These are phyloP conservation scores for Syrmaticus mikado DNA, from an alignment of 2,113 vertebrate species.

Conservation along the genomic window DNA sequence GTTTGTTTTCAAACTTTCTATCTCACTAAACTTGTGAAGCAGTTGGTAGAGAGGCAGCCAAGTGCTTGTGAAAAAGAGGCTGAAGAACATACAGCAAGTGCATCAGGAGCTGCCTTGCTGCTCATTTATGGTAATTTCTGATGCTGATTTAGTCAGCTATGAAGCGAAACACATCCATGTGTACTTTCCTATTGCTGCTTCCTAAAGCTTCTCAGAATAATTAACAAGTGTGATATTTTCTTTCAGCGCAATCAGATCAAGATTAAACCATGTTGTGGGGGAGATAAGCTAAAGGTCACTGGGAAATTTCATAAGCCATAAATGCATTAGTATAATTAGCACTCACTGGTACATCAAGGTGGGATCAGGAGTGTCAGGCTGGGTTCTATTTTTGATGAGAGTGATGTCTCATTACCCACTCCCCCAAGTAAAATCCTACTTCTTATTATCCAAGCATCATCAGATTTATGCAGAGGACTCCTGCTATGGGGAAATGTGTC, in stretches of 20 bases:
- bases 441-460: constrained; percentile 29
- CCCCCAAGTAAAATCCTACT: constrained; percentile 42
- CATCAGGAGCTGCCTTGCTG: constrained; percentile 51
- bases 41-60: constrained; percentile 55
- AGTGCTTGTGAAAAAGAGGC: constrained; percentile 41
- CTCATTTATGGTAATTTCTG: constrained; percentile 59
- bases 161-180: constrained; percentile 58
- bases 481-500: neutral
- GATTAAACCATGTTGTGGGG: constrained; percentile 69
- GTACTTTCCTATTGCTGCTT: constrained; percentile 29
- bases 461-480: constrained; percentile 10
- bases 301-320: constrained; percentile 67
- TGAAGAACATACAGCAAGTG: constrained; percentile 12
- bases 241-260: constrained; percentile 73
- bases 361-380: constrained; percentile 57
- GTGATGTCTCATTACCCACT: constrained; percentile 71
- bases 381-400: constrained; percentile 50
- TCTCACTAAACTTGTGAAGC: constrained; percentile 51
- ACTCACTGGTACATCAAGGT: constrained; percentile 56
- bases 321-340: constrained; percentile 69
- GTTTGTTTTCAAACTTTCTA: constrained; percentile 62
- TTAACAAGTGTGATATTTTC: constrained; percentile 76
- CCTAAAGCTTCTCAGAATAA: constrained; percentile 70
- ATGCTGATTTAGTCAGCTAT: constrained; percentile 66
- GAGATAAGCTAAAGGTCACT: constrained; percentile 74